Evolutionary conservation across 2,888 invertebrate genomes (phyloP), one percentile per base, ranked within the genome.

Genomic region (Luffia ferchaultella): DNA sequence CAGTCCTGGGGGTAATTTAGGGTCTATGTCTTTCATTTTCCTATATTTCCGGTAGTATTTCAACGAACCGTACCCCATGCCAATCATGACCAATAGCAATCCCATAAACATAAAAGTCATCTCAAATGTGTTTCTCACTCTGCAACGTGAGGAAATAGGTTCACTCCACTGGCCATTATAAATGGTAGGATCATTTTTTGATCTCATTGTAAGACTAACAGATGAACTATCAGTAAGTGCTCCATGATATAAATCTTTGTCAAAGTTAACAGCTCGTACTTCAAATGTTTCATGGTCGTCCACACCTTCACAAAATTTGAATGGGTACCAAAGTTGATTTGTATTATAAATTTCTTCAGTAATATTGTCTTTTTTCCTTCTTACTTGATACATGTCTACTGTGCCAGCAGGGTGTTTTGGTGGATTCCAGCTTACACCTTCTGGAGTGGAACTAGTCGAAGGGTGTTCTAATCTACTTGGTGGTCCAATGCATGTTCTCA

Each of bases 1-100:
- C 52, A 91, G 68, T 2, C 90, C 90, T 46, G 87, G 87, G 18
- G 91, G 91, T 54, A 91, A 68, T 58, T 88, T 88, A 15, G 89
- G 87, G 62, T 88, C 87, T 18, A 91, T 88, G 58, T 90, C 87
- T 61, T 86, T 85, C 89, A 90, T 90, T 58, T 82, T 85, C 61
- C 85, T 85, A 60, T 86, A 88, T 54, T 84, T 86, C 52, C 80
- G 75, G 72, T 88, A 89, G 19, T 86, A 62, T 63, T 89, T 89
- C 56, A 67, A 73, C 3, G 70, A 69, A 7, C 67, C 70, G 56
- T 74, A 80, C 52, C 65, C 70, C 16, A 71, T 52, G 15, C 65
- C 75, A 42, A 73, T 62, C 17, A 76, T 16, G 5, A 46, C 51
- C 15, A 61, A 60, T 60, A 77, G 67, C 50, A 80, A 57, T 42